Evolutionary conservation across 2,888 invertebrate genomes (phyloP).

Genomic region (Lasius fuliginosus): DNA sequence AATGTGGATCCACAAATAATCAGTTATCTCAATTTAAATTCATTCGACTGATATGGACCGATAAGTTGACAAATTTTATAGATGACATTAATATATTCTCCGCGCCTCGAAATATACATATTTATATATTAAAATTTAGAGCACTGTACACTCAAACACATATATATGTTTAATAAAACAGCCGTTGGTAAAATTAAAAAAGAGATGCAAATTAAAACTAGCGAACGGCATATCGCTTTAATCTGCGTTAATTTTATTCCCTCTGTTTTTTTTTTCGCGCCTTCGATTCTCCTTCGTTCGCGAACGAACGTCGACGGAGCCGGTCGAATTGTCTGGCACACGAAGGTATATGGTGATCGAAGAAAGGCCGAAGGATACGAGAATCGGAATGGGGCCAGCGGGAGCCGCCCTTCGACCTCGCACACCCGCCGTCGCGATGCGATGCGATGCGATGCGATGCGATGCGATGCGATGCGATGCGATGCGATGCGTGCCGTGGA

Average conservation of each 20-base stretch:
- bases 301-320: background rate
- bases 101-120: background rate
- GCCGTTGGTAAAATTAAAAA: too few relatives aligned
- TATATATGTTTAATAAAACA: too few relatives aligned
- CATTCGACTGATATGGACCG: background rate
- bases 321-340: conserved; percentile 10
- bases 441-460: background rate
- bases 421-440: conserved; percentile 1
- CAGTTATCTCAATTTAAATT: background rate
- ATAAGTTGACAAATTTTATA: background rate
- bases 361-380: conserved; percentile 45
- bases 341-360: conserved; percentile 45
- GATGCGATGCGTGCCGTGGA: conserved; percentile 9
- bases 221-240: too few relatives aligned
- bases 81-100: background rate
- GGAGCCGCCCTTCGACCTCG: conserved; percentile 49
- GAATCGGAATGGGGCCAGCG: conserved; percentile 53
- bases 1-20: background rate
- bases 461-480: background rate
- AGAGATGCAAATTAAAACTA: too few relatives aligned
- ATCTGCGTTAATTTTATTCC: background rate
- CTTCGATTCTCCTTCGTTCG: background rate
- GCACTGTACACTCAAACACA: too few relatives aligned
- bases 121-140: too few relatives aligned
- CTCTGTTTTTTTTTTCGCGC: background rate